These are phyloP conservation scores for Acropora tenuis DNA, from an alignment of 64 coral and sea anemone genomes.

Conservation along the genomic window DNA sequence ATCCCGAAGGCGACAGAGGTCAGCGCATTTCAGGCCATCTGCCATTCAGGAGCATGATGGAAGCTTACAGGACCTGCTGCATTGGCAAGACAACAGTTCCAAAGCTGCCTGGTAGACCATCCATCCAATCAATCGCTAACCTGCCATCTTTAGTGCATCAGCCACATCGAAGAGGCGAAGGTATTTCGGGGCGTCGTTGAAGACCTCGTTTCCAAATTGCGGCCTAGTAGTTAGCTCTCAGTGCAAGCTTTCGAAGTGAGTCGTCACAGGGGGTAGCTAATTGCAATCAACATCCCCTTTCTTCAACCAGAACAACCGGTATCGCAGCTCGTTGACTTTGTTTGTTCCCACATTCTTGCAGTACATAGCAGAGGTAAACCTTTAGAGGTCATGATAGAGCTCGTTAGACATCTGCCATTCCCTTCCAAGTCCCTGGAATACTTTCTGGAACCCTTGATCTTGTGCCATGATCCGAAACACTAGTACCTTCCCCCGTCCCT, in stretches of 20 bases:
- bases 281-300: slow-evolving; percentile 33
- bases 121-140: too few species aligned
- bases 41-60: too few species aligned
- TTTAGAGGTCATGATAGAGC: background rate
- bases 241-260: slow-evolving; percentile 5
- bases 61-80: too few species aligned
- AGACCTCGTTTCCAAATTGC: slow-evolving; percentile 25
- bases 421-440: slow-evolving; percentile 41
- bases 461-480: background rate
- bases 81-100: too few species aligned
- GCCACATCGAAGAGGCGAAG: slow-evolving; percentile 27
- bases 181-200: slow-evolving; percentile 31
- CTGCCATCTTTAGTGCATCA: background rate
- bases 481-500: slow-evolving; percentile 34
- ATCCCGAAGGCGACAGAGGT: too few species aligned
- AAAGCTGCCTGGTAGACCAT: too few species aligned
- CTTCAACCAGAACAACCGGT: slow-evolving; percentile 29
- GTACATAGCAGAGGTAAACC: slow-evolving; percentile 46
- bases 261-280: slow-evolving; percentile 48
- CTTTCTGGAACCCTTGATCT: background rate
- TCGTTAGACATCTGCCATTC: slow-evolving; percentile 39
- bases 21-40: too few species aligned
- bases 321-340: slow-evolving; percentile 8
- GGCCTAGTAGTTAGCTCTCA: slow-evolving; percentile 26
- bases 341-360: background rate